phyloP scores from a whole-genome alignment of 2,888 invertebrate species.

The Congeria kusceri region DNA sequence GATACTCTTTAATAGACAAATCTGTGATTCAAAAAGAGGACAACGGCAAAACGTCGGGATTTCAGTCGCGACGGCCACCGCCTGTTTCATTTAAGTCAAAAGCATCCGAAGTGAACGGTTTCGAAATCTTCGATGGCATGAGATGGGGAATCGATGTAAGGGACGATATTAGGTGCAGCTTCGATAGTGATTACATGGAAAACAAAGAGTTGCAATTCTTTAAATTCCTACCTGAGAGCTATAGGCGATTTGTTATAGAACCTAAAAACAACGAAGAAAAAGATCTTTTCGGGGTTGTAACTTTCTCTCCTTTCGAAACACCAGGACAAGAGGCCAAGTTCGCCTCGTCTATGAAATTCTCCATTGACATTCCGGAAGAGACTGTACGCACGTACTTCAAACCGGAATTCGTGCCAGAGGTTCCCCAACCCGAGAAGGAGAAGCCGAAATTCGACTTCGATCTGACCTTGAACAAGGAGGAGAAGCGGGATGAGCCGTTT shows the following conservation, averaged over 20 bases:
- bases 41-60: conserved; percentile 46
- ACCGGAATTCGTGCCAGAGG: conserved; percentile 74
- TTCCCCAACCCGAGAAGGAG: conserved; percentile 73
- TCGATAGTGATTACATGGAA: conserved; percentile 71
- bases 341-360: conserved; percentile 71
- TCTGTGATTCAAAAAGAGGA: conserved; percentile 58
- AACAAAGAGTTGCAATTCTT: conserved; percentile 76
- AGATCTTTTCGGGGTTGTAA: conserved; percentile 70
- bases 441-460: conserved; percentile 67
- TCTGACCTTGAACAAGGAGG: conserved; percentile 64
- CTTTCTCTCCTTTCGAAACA: conserved; percentile 67
- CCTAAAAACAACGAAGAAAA: conserved; percentile 75
- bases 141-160: conserved; percentile 74
- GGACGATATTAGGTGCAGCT: conserved; percentile 70
- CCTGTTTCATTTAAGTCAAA: conserved; percentile 42
- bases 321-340: conserved; percentile 62
- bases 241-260: conserved; percentile 79
- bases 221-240: conserved; percentile 79
- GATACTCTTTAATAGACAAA: conserved; percentile 66
- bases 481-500: conserved; percentile 61
- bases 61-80: conserved; percentile 53
- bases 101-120: conserved; percentile 55
- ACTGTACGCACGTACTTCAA: conserved; percentile 76
- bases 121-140: conserved; percentile 77
- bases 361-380: conserved; percentile 75